These are phyloP conservation scores for Petaurus breviceps DNA, from an alignment of 2,113 vertebrate genomes.

Conservation along the genomic window DNA sequence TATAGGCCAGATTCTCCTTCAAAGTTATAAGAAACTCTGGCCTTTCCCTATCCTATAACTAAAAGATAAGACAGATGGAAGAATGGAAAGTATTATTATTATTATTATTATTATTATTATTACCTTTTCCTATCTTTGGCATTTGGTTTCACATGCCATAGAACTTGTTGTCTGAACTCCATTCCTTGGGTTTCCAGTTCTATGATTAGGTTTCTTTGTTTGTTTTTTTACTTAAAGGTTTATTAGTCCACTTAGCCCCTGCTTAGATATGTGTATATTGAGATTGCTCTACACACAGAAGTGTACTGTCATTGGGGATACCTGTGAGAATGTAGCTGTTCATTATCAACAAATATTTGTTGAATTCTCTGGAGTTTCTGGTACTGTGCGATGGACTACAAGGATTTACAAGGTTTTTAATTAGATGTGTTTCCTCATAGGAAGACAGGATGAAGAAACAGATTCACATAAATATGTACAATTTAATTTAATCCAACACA, in stretches of 20 bases:
- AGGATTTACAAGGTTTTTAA: constrained; percentile 53
- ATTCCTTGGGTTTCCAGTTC: background rate
- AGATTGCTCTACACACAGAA: background rate
- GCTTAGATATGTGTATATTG: constrained; percentile 2
- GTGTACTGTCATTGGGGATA: background rate
- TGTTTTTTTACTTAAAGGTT: background rate
- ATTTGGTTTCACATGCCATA: background rate
- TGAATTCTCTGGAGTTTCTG: constrained; percentile 46
- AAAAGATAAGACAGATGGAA: background rate
- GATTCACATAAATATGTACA: background rate
- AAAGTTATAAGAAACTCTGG: background rate
- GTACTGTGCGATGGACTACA: background rate
- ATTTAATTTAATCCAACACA: background rate
- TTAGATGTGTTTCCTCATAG: constrained; percentile 61
- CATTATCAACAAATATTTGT: constrained; percentile 41
- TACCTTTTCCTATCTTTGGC: background rate
- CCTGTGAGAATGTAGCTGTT: background rate
- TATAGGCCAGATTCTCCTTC: background rate
- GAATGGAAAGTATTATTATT: background rate
- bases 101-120: background rate
- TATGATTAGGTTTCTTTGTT: background rate
- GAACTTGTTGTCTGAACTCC: background rate
- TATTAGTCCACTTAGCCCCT: background rate
- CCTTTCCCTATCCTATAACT: background rate
- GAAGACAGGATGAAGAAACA: constrained; percentile 56